Evolutionary conservation across 2,113 vertebrate genomes (phyloP).

Genomic region (Eleginops maclovinus): DNA sequence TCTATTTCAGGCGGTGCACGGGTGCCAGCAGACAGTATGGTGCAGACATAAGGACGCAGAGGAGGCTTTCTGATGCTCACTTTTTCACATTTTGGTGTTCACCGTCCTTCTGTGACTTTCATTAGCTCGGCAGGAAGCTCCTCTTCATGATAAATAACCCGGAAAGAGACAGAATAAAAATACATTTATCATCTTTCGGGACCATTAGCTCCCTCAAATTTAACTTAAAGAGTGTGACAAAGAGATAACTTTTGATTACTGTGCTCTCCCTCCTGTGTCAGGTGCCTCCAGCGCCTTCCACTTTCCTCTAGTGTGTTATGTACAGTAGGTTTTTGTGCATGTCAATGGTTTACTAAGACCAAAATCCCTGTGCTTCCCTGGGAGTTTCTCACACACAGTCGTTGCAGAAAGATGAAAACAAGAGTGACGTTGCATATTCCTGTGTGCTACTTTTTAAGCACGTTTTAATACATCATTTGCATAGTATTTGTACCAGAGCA

Average conservation of each 20-base stretch:
- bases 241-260: constrained; percentile 31
- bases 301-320: too few species aligned
- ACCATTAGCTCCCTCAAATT: constrained; percentile 52
- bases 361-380: too few species aligned
- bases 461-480: constrained; percentile 47
- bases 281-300: background rate
- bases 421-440: constrained; percentile 39
- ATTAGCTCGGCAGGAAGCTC: constrained; percentile 50
- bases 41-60: constrained; percentile 10
- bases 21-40: constrained; percentile 10
- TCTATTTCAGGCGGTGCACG: constrained; percentile 39
- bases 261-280: constrained; percentile 2
- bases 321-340: too few species aligned
- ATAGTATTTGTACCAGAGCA: constrained; percentile 42
- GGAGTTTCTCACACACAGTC: too few species aligned
- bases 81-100: constrained; percentile 31
- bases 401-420: constrained; percentile 21
- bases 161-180: constrained; percentile 41
- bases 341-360: too few species aligned
- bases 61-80: constrained; percentile 7
- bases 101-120: constrained; percentile 47
- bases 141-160: constrained; percentile 57
- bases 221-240: constrained; percentile 44
- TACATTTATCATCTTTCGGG: constrained; percentile 50
- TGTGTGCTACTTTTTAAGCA: constrained; percentile 30